These are phyloP conservation scores for Pipa parva DNA, from an alignment of 2,113 vertebrate genomes.

Conservation along the genomic window DNA sequence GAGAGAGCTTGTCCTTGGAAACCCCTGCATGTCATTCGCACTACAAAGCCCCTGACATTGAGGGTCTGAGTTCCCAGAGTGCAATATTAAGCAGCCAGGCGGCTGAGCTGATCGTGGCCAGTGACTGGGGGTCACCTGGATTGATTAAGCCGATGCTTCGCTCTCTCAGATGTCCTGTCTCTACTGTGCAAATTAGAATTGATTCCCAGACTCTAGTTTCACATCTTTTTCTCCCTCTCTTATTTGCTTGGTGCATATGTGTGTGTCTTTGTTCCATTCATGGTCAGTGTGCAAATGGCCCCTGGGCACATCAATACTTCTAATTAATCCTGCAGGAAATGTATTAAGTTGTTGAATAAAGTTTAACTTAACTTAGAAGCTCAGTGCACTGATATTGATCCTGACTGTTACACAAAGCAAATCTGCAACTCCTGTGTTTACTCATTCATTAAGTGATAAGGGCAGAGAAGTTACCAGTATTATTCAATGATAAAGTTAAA, in stretches of 20 bases:
- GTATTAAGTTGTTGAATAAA: constrained; percentile 18
- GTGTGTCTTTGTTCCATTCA: constrained; percentile 30
- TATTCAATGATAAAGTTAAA: no score
- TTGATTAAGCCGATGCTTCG: constrained; percentile 5
- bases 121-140: neutral
- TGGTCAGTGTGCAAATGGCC: constrained; percentile 25
- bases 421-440: constrained; percentile 4
- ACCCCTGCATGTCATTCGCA: neutral
- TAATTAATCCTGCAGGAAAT: constrained; percentile 40
- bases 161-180: constrained; percentile 25
- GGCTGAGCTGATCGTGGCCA: neutral
- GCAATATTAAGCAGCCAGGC: neutral
- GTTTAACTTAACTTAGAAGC: constrained; percentile 25
- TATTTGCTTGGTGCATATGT: no score
- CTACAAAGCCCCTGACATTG: neutral
- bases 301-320: constrained; percentile 20
- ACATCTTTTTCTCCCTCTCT: constrained; percentile 8
- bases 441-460: constrained; percentile 14
- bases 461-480: constrained; percentile 5
- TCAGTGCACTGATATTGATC: constrained; percentile 13
- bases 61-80: neutral
- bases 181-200: constrained; percentile 40
- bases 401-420: constrained; percentile 19
- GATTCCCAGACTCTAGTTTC: constrained; percentile 6
- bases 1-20: constrained; percentile 22